Evolutionary conservation across 2,797 vertebrate genomes (phyloP).

Genomic region (Harpagifer antarcticus): DNA sequence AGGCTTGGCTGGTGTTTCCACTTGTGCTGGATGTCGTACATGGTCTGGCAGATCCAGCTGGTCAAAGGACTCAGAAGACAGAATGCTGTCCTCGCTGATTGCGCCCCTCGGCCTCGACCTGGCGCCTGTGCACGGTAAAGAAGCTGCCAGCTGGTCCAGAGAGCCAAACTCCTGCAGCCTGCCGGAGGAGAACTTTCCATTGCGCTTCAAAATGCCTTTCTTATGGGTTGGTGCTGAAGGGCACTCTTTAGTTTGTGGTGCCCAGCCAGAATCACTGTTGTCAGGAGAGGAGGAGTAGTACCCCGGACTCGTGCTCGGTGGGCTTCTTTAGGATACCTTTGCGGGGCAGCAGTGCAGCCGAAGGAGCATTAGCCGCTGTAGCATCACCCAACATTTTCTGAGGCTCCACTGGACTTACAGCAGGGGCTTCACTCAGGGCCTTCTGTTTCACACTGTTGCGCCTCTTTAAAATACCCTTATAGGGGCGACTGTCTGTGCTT

Average conservation of each 20-base stretch:
- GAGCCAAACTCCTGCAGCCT: conserved; percentile 82
- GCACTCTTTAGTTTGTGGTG: conserved; percentile 37
- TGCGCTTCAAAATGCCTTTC: conserved; percentile 94
- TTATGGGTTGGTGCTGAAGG: conserved; percentile 59
- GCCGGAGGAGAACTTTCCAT: conserved; percentile 90
- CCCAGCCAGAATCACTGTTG: conserved; percentile 84
- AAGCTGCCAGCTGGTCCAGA: conserved; percentile 83
- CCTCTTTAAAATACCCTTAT: conserved; percentile 94
- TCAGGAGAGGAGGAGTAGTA: conserved; percentile 95
- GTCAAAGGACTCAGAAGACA: conserved; percentile 97
- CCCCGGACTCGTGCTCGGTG: conserved; percentile 88
- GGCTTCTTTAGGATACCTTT: conserved; percentile 97
- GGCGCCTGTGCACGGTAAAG: conserved; percentile 55
- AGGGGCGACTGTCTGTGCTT: conserved; percentile 80
- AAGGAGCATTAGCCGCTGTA: conserved; percentile 26
- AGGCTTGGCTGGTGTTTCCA: conserved; percentile 63
- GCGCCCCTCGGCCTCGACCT: conserved; percentile 83
- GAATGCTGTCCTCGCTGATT: conserved; percentile 95
- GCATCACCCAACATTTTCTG: conserved; percentile 47
- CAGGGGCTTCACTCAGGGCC: conserved; percentile 57
- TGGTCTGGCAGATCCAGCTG: conserved; percentile 91
- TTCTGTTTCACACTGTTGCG: conserved; percentile 88
- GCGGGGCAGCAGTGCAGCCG: conserved; percentile 77
- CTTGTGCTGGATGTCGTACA: conserved; percentile 47
- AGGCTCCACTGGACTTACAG: conserved; percentile 53